phyloP scores from a whole-genome alignment of 2,888 invertebrate genomes.

The Athripsodes cinereus region DNA sequence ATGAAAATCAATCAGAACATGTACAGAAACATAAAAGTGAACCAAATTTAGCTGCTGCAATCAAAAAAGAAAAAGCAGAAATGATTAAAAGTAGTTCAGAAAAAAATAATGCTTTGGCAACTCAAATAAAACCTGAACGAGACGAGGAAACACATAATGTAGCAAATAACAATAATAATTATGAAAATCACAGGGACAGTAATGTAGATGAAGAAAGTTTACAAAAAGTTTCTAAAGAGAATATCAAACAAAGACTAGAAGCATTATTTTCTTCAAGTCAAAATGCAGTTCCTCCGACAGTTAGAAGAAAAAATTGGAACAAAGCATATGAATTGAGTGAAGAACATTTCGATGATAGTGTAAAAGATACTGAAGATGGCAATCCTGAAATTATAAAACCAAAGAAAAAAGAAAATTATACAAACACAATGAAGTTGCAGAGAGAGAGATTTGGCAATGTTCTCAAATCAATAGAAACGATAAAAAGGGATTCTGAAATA shows the following conservation, averaged over 20 bases:
- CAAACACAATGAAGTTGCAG: constrained; percentile 42
- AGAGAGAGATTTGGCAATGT: constrained; percentile 38
- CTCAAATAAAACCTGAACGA: background rate
- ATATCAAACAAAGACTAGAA: background rate
- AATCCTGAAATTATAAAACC: constrained; percentile 16
- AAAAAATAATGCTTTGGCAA: too few relatives aligned
- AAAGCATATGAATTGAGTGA: background rate
- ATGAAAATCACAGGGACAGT: background rate
- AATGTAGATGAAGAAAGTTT: constrained; percentile 1
- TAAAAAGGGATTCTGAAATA: constrained; percentile 2
- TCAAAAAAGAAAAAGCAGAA: background rate
- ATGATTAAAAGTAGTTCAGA: too few relatives aligned
- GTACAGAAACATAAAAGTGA: constrained; percentile 14
- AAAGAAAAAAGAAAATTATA: constrained; percentile 17
- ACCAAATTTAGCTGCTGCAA: constrained; percentile 33
- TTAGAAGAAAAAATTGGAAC: background rate
- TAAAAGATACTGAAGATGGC: constrained; percentile 18
- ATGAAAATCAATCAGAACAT: background rate
- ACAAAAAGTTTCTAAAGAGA: background rate
- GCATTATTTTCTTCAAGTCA: background rate
- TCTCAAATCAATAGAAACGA: constrained; percentile 22
- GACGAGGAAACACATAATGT: background rate
- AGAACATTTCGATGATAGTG: constrained; percentile 27
- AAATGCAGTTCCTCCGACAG: background rate
- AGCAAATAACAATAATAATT: background rate